Conservation (phyloP, 2,797 vertebrate genomes). For the Takifugu ocellatus region DNA sequence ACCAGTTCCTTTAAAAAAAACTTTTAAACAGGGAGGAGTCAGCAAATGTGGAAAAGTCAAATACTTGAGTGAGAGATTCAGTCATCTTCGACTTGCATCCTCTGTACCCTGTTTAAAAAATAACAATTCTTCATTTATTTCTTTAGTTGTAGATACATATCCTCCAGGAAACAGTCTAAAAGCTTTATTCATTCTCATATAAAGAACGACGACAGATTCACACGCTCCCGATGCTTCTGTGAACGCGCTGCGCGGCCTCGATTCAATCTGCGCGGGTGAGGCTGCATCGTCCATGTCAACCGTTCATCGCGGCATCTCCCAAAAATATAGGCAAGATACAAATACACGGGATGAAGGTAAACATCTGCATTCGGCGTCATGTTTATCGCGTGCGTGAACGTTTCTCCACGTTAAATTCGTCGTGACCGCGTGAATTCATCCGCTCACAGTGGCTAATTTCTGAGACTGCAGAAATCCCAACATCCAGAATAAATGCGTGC, state of each 20-base stretch:
- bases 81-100: too few relatives aligned
- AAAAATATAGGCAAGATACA: constrained; percentile 17
- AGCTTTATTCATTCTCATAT: too few relatives aligned
- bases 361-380: not conserved
- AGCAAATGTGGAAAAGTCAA: too few relatives aligned
- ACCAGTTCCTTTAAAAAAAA: not conserved
- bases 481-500: not conserved
- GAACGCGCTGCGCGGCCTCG: constrained; percentile 55
- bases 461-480: constrained; percentile 5
- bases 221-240: not conserved
- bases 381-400: not conserved
- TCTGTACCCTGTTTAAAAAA: too few relatives aligned
- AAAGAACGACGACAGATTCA: too few relatives aligned
- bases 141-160: too few relatives aligned
- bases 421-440: not conserved
- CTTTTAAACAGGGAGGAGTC: not conserved
- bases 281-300: constrained; percentile 34
- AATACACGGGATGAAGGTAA: constrained; percentile 38
- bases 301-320: constrained; percentile 10
- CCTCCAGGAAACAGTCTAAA: too few relatives aligned
- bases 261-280: constrained; percentile 32
- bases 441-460: constrained; percentile 27
- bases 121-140: too few relatives aligned
- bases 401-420: not conserved
- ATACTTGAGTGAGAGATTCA: too few relatives aligned